phyloP scores from a whole-genome alignment of 2,113 vertebrate genomes.

The Merops nubicus region DNA sequence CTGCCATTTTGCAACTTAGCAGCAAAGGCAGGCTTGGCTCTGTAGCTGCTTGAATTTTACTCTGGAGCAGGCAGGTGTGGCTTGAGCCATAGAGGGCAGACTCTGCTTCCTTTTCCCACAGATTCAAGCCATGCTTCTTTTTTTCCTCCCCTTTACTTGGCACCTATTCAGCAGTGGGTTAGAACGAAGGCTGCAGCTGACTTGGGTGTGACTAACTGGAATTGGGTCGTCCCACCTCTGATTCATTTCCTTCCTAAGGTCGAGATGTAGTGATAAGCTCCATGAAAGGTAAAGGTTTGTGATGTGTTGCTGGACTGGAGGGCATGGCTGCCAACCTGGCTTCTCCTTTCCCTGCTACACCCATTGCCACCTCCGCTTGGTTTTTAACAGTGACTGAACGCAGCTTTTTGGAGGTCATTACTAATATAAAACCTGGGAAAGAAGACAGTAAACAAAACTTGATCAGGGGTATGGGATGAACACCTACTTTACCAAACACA shows the following conservation, averaged over 20 bases:
- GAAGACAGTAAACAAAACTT: constrained; percentile 54
- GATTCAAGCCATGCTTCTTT: not conserved
- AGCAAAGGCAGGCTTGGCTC: not conserved
- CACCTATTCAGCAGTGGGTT: not conserved
- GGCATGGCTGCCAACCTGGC: not conserved
- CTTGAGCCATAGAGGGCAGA: constrained; percentile 42
- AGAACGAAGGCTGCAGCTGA: constrained; percentile 23
- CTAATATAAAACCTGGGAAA: not conserved
- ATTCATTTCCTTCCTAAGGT: constrained; percentile 13
- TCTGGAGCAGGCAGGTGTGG: not conserved
- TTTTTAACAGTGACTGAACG: not conserved
- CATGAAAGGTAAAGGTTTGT: constrained; percentile 48
- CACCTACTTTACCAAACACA: constrained; percentile 24
- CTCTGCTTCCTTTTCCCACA: not conserved
- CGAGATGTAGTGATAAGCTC: not conserved
- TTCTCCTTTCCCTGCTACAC: not conserved
- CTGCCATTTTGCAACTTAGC: not conserved
- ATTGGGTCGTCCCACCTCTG: not conserved
- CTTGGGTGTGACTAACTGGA: not conserved
- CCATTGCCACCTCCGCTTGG: not conserved
- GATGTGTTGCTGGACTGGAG: not conserved
- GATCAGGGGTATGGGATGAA: constrained; percentile 52
- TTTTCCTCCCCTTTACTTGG: not conserved
- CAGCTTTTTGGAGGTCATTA: not conserved
- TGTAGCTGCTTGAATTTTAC: not conserved